Conservation (phyloP, 1,140 invertebrate genomes). For the Thereuonema tuberculata region DNA sequence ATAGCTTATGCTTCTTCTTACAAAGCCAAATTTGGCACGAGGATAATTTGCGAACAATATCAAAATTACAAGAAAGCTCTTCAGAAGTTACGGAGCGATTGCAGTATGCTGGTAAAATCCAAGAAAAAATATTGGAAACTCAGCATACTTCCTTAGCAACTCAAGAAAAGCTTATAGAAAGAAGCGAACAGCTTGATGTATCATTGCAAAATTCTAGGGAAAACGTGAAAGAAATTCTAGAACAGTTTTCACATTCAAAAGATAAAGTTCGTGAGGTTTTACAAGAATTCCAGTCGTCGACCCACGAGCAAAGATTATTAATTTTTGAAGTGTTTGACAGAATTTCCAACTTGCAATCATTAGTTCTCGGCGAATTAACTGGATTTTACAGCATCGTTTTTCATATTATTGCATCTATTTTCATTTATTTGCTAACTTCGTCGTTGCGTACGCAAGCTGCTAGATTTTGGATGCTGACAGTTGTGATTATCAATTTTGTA, state of each 20-base stretch:
- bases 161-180: conserved; percentile 40
- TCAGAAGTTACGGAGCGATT: conserved; percentile 36
- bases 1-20: conserved; percentile 52
- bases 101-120: conserved; percentile 30
- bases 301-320: conserved; percentile 38
- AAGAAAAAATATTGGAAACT: conserved; percentile 32
- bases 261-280: conserved; percentile 36
- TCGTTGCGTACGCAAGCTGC: not conserved
- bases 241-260: conserved; percentile 30
- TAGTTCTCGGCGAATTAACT: conserved; percentile 29
- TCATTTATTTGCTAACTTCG: not conserved
- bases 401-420: not conserved
- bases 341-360: conserved; percentile 36
- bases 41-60: conserved; percentile 42
- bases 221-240: conserved; percentile 31
- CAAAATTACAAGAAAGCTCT: conserved; percentile 34
- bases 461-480: not conserved
- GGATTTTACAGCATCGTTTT: not conserved
- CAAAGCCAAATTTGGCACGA: conserved; percentile 49
- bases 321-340: conserved; percentile 44
- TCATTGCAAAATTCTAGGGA: conserved; percentile 37
- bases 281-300: conserved; percentile 37
- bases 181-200: too few relatives aligned
- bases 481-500: not conserved
- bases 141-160: conserved; percentile 41